Evolutionary conservation across 2,797 vertebrate genomes (phyloP).

Genomic region (Parotocinclus haroldoi): DNA sequence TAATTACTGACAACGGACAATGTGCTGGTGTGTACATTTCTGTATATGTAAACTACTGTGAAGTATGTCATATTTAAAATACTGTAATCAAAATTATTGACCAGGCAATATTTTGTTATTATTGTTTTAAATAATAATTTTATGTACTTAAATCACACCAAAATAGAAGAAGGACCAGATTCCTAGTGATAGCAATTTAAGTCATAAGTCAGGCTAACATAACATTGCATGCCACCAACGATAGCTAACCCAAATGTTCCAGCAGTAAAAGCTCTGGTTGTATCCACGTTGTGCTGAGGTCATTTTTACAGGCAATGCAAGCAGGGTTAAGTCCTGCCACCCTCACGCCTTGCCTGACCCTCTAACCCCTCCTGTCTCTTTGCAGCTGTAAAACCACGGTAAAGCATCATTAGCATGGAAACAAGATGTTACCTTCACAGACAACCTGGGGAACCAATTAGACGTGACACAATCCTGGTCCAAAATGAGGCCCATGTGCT

Average conservation of each 20-base stretch:
- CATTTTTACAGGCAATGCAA: slow-evolving; percentile 35
- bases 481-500: slow-evolving; percentile 40
- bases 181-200: slow-evolving; percentile 46
- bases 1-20: no score
- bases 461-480: slow-evolving; percentile 31
- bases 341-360: slow-evolving; percentile 52
- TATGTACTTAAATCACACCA: slow-evolving; percentile 1
- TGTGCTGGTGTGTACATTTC: no score
- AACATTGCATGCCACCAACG: slow-evolving; percentile 47
- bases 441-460: slow-evolving; percentile 59
- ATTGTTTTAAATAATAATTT: not conserved
- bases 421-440: slow-evolving; percentile 54
- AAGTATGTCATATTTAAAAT: no score
- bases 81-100: no score
- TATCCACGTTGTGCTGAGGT: slow-evolving; percentile 45
- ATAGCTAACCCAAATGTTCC: slow-evolving; percentile 53
- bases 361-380: slow-evolving; percentile 45
- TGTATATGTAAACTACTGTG: no score
- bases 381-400: slow-evolving; percentile 54
- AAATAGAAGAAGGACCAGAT: slow-evolving; percentile 40
- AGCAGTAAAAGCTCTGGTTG: slow-evolving; percentile 49
- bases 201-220: slow-evolving; percentile 53
- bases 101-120: not conserved
- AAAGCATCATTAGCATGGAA: slow-evolving; percentile 56
- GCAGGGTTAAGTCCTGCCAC: slow-evolving; percentile 40